Conservation (phyloP, 2,888 invertebrate species). For the Pardosa pseudoannulata region DNA sequence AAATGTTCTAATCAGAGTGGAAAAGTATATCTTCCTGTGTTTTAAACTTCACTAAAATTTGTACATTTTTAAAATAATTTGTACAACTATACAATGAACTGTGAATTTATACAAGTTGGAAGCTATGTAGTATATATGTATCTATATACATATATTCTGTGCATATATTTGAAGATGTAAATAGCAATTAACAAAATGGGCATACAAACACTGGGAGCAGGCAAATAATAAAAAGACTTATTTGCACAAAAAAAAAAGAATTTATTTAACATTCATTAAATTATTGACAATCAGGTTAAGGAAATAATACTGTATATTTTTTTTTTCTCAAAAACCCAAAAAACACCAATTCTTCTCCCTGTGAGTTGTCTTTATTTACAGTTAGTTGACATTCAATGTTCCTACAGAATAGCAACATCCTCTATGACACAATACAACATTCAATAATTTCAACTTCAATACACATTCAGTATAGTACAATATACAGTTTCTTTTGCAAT, state of each 20-base stretch:
- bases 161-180: too few relatives aligned
- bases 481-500: background rate
- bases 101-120: too few relatives aligned
- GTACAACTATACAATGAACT: too few relatives aligned
- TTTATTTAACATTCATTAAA: conserved; percentile 71
- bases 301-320: conserved; percentile 68
- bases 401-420: background rate
- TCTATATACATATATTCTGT: too few relatives aligned
- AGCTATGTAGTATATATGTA: too few relatives aligned
- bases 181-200: too few relatives aligned
- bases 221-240: background rate
- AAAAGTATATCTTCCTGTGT: too few relatives aligned
- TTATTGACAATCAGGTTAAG: conserved; percentile 51
- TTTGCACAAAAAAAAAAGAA: conserved; percentile 46
- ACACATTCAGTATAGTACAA: background rate
- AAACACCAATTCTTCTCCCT: conserved; percentile 20
- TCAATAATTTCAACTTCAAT: background rate
- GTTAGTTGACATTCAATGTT: conserved; percentile 6
- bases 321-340: conserved; percentile 33
- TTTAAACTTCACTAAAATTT: too few relatives aligned
- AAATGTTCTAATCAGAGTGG: too few relatives aligned
- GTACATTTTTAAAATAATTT: too few relatives aligned
- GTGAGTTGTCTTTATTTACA: conserved; percentile 33
- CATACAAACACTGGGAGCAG: too few relatives aligned
- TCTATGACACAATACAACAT: background rate